These are phyloP conservation scores for Perognathus longimembris DNA, from an alignment of 2,113 vertebrate species.

Conservation along the genomic window DNA sequence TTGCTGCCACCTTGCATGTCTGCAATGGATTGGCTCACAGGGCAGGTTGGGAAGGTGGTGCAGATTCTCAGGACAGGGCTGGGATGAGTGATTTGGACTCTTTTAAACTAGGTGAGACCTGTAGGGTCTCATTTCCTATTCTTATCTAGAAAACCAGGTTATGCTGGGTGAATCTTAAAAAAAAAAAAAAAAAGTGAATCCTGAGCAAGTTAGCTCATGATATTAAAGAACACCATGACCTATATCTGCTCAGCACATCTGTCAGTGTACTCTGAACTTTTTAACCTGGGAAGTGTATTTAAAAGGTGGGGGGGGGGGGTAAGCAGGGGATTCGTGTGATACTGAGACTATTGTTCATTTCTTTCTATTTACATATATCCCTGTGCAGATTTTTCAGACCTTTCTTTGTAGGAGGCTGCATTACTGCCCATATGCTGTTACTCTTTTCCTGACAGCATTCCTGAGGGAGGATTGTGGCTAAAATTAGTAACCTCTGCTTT, in stretches of 20 bases:
- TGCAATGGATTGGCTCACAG: not conserved
- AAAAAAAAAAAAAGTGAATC: slow-evolving; percentile 9
- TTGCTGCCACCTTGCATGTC: slow-evolving; percentile 49
- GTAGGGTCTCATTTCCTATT: not conserved
- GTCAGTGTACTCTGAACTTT: not conserved
- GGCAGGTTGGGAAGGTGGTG: not conserved
- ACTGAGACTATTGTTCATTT: not conserved
- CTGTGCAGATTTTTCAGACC: not conserved
- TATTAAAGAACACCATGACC: slow-evolving; percentile 56
- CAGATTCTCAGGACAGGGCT: slow-evolving; percentile 9
- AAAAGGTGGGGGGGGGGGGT: too few relatives aligned
- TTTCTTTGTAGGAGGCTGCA: slow-evolving; percentile 30
- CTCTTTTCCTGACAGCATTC: slow-evolving; percentile 23
- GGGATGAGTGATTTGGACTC: not conserved
- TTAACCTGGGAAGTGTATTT: not conserved
- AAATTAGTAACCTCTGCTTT: slow-evolving; percentile 47
- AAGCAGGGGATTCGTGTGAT: not conserved
- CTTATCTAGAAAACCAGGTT: not conserved
- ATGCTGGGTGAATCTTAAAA: slow-evolving; percentile 44
- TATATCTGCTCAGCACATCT: slow-evolving; percentile 54
- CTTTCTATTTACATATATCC: not conserved
- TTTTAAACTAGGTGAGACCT: slow-evolving; percentile 4
- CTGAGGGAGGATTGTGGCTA: not conserved
- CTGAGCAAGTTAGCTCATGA: not conserved
- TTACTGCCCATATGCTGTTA: not conserved